Base-by-base conservation (phyloP, 1,140 invertebrate species). In the Penaeus japonicus region DNA sequence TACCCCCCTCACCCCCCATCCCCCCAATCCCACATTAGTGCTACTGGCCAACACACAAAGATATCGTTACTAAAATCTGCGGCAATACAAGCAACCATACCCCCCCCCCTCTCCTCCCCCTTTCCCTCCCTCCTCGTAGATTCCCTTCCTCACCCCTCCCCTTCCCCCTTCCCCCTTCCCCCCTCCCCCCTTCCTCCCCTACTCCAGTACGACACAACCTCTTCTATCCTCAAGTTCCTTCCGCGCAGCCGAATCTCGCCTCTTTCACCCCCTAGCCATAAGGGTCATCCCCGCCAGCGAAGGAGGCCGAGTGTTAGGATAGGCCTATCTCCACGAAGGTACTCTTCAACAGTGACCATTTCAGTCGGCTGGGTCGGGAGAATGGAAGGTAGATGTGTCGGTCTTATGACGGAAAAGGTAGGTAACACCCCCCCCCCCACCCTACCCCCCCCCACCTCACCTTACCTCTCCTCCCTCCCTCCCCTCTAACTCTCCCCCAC, bases 61-160 rank as follows among this genome's bases (percentile, higher is more conserved):
- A 88, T 88, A 88, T 88, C 86, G 79, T 88, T 88, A 88, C 86
- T 81, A 65, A 88, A 88, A 88, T 84, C 86, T 84, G 47, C 32
- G 70, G 86, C 86, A 88, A 88, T 75, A 88, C 86, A 88, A 88
- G 86, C 86, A 88, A 77, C 85, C 85, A 27, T 70, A 78, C 77
- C 85, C 77, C 65, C 39, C 80, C 80, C 80, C 55, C 39, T 32
- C 32, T 30, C 77, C 32, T 17, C 18, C 57, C 57, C 22, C 81
- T 62, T 35, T 18, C 1, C 80, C 10, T 62, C 47, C 3, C 55
- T 4, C n/a, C 57, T 20, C 30, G 30, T 27, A 53, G 20, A 32
- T 7, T 30, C 15, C 27, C 54, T 4, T 22, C 24, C 65, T 24
- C 55, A 57, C 24, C 77, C 77, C 62, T 0, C 47, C 47, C 47